Base-by-base conservation (phyloP, 2,888 invertebrate genomes). In the Cephus pygmeus region DNA sequence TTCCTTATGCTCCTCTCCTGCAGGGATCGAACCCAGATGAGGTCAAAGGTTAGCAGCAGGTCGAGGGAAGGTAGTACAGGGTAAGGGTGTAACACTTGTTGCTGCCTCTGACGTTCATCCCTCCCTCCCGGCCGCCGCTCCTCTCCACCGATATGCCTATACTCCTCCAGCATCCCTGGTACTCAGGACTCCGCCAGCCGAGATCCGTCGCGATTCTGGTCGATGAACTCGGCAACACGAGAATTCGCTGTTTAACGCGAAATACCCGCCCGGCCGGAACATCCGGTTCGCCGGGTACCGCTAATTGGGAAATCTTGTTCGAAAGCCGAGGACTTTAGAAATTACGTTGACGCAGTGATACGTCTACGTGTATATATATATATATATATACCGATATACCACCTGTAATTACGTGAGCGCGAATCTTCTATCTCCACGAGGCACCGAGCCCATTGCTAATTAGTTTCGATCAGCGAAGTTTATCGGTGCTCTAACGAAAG, bases 51-150 rank as follows among this genome's bases (percentile, higher is more conserved):
- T 56, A 56, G 23, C 2, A 56, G 56, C 23, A 56, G 81, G 68
- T 73, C 74, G 81, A 77, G 80, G 77, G 79, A 81, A 85, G 83
- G 83, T 85, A 78, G 81, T 81, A 82, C 76, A 84, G 82, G 83
- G 9, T 23, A 56, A 56, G 83, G 85, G 83, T 83, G 81, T 85
- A 83, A 81, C 87, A 87, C 87, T 87, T 87, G 87, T 87, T 87
- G 87, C 87, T 86, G 73, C 79, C 69, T 56, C 56, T 56, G 56
- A 56, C 71, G 71, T 71, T 71, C 11, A 33, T 9, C 30, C 30
- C 31, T 31, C 31, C 69, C 11, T 12, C 31, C 35, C 35, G 11
- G 11, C 35, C 12, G 12, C 12, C 11, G 15, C 31, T 33, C 12
- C 3, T 30, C 34, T 71, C 34, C 30, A 15, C 71, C 23, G 11